These are phyloP conservation scores for Todiramphus chloris DNA, from an alignment of 2,113 vertebrate species.

Conservation along the genomic window DNA sequence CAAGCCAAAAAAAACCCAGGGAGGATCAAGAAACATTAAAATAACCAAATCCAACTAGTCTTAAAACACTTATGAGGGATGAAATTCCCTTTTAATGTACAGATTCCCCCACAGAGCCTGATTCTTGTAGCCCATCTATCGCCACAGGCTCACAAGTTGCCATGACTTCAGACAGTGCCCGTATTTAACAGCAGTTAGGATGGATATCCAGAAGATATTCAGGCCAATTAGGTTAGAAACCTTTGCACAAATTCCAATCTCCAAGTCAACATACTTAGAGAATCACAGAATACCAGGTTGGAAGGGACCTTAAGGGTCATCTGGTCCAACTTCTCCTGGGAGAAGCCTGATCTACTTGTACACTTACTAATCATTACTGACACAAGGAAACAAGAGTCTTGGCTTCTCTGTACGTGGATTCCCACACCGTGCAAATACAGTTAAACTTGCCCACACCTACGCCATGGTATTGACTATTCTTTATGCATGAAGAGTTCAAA, in stretches of 20 bases:
- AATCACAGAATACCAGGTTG: not conserved
- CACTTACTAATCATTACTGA: not conserved
- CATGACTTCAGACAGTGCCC: not conserved
- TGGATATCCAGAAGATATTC: not conserved
- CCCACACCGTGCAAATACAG: not conserved
- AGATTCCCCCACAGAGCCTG: not conserved
- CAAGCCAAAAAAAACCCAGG: not conserved
- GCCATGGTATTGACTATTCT: fast-evolving
- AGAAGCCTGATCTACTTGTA: not conserved
- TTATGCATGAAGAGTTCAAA: not conserved
- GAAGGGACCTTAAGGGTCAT: not conserved
- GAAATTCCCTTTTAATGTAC: not conserved
- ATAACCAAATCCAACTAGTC: fast-evolving
- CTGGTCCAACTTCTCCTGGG: not conserved
- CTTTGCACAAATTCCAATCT: not conserved
- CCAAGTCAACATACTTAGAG: not conserved
- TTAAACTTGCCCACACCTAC: not conserved
- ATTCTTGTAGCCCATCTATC: not conserved
- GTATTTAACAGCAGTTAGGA: not conserved
- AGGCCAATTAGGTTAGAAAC: not conserved
- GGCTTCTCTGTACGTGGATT: not conserved
- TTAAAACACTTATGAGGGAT: not conserved
- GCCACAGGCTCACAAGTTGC: not conserved
- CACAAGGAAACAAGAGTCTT: not conserved
- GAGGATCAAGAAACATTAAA: not conserved